phyloP scores from a whole-genome alignment of 2,113 vertebrate species.

The Larimichthys polyactis region DNA sequence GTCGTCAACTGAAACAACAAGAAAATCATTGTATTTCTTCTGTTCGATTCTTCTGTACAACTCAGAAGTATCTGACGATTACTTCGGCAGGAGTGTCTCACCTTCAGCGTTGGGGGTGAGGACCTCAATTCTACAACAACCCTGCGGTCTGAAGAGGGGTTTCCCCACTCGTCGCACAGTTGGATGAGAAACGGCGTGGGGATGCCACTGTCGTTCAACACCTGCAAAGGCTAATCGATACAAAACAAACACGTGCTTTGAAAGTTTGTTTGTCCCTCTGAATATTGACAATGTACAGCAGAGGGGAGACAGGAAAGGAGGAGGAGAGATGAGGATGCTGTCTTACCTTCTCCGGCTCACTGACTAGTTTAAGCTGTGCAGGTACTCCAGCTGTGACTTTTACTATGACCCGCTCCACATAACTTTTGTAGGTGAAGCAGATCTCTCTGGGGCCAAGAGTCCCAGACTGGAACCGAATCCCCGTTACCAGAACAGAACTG shows the following conservation, averaged over 20 bases:
- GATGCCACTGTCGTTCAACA: constrained; percentile 88
- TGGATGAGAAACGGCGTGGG: constrained; percentile 86
- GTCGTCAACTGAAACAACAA: constrained; percentile 67
- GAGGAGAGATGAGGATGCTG: too few relatives aligned
- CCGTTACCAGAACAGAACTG: constrained; percentile 83
- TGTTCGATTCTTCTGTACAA: neutral
- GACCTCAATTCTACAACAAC: constrained; percentile 83
- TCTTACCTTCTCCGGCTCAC: constrained; percentile 78
- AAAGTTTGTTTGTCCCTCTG: neutral
- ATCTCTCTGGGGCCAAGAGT: constrained; percentile 87
- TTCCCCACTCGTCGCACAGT: constrained; percentile 92
- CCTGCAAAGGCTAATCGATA: constrained; percentile 84
- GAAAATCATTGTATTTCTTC: neutral
- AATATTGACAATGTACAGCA: neutral
- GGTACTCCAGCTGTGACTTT: constrained; percentile 88
- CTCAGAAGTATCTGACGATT: neutral
- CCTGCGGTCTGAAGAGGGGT: constrained; percentile 86
- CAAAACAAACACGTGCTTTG: neutral
- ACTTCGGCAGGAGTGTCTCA: neutral
- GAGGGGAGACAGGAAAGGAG: neutral
- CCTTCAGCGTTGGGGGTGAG: constrained; percentile 62
- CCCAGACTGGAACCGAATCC: constrained; percentile 85
- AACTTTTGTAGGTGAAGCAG: constrained; percentile 87
- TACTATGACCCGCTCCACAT: constrained; percentile 83
- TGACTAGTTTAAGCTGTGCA: constrained; percentile 84